Base-by-base conservation (phyloP, 2,797 vertebrate species). In the Hipposideros larvatus region DNA sequence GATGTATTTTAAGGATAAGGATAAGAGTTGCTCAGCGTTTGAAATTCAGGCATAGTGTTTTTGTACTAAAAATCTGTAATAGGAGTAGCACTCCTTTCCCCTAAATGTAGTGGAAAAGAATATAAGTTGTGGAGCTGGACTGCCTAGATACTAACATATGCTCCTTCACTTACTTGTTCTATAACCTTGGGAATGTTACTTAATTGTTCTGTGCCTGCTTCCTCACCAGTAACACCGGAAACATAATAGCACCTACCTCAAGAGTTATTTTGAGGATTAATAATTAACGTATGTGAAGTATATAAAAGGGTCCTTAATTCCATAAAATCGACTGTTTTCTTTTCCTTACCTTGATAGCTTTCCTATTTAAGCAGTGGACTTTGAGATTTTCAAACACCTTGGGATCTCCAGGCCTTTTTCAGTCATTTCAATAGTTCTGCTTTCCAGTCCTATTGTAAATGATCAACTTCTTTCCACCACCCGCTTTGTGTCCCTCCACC, bases 301-400 rank as follows among this genome's bases (percentile, higher is more conserved):
- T 51, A 93, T 41, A 83, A 96, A 94, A 80, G 5, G 89, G 11
- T 63, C 59, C 24, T 19, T 61, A 53, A 77, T 34, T 70, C 26
- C 15, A 70, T 74, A 89, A 87, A 83, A 48, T 57, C 19, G 28
- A 11, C 19, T 41, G 48, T 83, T 94, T 87, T 70, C 7, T 53
- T 89, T 95, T 96, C 84, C 53, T 91, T 63, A 91, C 4, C 14
- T 87, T 82, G 7, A 34, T 41, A 84, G 6, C 7, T 91, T 31
- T 96, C 59, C 18, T 91, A 66, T 87, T 83, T 91, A 94, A 90
- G 65, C 10, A 95, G 22, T 61, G 41, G 10, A 55, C 28, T 88
- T 84, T 71, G 87, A 96, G 68, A 74, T 75, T 96, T 90, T 95
- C 57, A 94, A 80, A 28, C 22, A 88, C 13, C 15, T 55, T 55